Evolutionary conservation across 2,888 invertebrate genomes (phyloP).

Genomic region (Terebella lapidaria): DNA sequence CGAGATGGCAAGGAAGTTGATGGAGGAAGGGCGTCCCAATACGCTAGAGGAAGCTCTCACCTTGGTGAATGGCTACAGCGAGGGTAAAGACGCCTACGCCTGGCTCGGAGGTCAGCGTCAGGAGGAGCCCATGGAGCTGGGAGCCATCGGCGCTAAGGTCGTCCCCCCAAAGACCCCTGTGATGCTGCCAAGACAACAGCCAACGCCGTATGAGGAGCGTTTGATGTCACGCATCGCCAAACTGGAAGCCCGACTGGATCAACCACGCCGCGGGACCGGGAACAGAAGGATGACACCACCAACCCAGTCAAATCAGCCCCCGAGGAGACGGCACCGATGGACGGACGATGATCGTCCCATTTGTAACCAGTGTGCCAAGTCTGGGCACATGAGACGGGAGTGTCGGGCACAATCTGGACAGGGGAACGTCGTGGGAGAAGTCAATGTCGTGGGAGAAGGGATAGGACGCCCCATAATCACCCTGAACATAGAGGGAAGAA

Average conservation of each 20-base stretch:
- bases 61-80: background rate
- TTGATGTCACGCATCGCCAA: background rate
- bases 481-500: background rate
- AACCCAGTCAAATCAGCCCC: too few species aligned
- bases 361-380: background rate
- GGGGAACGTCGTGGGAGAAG: background rate
- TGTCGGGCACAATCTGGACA: background rate
- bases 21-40: background rate
- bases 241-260: background rate
- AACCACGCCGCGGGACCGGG: background rate
- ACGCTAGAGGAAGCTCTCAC: background rate
- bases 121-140: slow-evolving; percentile 2
- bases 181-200: too few species aligned
- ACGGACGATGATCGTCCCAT: background rate
- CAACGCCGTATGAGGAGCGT: too few species aligned
- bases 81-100: background rate
- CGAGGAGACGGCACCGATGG: too few species aligned
- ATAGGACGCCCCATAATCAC: background rate
- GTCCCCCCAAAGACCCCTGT: too few species aligned
- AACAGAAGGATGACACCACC: too few species aligned
- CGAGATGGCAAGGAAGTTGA: background rate
- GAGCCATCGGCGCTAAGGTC: too few species aligned
- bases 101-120: background rate
- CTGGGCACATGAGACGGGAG: background rate
- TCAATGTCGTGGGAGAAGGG: background rate